Evolutionary conservation across 2,113 vertebrate species (phyloP).

Genomic region (Callorhinus ursinus): DNA sequence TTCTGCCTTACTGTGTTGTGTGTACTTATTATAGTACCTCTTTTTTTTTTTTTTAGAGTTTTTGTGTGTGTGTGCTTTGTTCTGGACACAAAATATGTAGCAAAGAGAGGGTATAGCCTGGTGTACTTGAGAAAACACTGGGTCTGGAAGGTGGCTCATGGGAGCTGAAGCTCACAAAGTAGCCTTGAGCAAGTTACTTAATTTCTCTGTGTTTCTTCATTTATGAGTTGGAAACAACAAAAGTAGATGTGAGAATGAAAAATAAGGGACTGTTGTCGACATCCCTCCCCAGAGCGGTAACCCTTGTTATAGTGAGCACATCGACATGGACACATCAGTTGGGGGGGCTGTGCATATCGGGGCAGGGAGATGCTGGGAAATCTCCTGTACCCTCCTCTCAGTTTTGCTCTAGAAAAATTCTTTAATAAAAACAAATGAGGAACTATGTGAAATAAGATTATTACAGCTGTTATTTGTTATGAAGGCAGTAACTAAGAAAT

Average conservation of each 20-base stretch:
- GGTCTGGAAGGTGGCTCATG: not conserved
- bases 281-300: not conserved
- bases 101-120: not conserved
- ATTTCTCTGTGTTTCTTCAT: not conserved
- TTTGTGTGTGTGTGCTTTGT: not conserved
- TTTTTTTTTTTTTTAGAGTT: not conserved
- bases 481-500: not conserved
- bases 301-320: not conserved
- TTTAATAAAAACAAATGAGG: not conserved
- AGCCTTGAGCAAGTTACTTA: not conserved
- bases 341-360: too few relatives aligned
- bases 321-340: rapidly evolving
- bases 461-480: not conserved
- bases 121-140: not conserved
- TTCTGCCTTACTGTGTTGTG: not conserved
- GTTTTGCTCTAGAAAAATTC: not conserved
- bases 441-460: not conserved
- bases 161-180: not conserved
- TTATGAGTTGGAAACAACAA: not conserved
- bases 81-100: not conserved
- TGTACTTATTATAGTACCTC: not conserved
- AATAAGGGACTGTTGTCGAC: not conserved
- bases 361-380: not conserved
- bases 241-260: not conserved
- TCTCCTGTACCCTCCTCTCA: not conserved